A percentile compares a stretch with the other conserved stretches of the same genome.
These are phyloP conservation scores for Neostethus bicornis DNA, from an alignment of 2,797 vertebrate species.

Conservation along the genomic window DNA sequence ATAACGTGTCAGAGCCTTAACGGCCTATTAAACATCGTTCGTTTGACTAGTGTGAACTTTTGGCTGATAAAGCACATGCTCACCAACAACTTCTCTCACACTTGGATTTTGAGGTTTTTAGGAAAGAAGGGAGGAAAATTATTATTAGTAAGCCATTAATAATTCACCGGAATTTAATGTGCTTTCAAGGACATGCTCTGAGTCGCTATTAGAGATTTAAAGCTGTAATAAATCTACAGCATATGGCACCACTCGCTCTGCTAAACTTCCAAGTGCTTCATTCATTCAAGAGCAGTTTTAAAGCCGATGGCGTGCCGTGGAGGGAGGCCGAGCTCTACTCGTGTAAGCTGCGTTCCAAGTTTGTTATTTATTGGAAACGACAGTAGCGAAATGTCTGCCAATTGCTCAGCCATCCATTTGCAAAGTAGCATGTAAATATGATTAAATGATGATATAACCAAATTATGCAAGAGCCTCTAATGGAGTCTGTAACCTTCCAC, in stretches of 20 bases:
- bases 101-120: slow-evolving; percentile 17
- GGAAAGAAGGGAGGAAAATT: slow-evolving; percentile 28
- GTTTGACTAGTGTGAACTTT: slow-evolving; percentile 34
- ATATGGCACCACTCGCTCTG: slow-evolving; percentile 34
- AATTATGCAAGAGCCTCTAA: slow-evolving; percentile 63
- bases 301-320: slow-evolving; percentile 13
- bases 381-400: slow-evolving; percentile 40
- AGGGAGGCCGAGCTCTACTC: slow-evolving; percentile 19
- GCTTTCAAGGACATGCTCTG: slow-evolving; percentile 44
- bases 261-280: slow-evolving; percentile 31
- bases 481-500: slow-evolving; percentile 57
- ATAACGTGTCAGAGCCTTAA: slow-evolving; percentile 29
- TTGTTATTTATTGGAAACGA: slow-evolving; percentile 39
- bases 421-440: slow-evolving; percentile 63
- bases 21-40: slow-evolving; percentile 34
- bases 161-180: slow-evolving; percentile 43
- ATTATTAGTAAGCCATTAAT: slow-evolving; percentile 56
- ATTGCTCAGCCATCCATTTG: slow-evolving; percentile 46
- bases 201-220: slow-evolving; percentile 44
- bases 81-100: neutral
- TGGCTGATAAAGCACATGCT: slow-evolving; percentile 19
- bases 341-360: slow-evolving; percentile 24
- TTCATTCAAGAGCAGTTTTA: slow-evolving; percentile 38
- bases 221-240: slow-evolving; percentile 45
- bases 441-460: slow-evolving; percentile 65